phyloP scores from a whole-genome alignment of 2,888 invertebrate species.

The Drosophila suboccidentalis region DNA sequence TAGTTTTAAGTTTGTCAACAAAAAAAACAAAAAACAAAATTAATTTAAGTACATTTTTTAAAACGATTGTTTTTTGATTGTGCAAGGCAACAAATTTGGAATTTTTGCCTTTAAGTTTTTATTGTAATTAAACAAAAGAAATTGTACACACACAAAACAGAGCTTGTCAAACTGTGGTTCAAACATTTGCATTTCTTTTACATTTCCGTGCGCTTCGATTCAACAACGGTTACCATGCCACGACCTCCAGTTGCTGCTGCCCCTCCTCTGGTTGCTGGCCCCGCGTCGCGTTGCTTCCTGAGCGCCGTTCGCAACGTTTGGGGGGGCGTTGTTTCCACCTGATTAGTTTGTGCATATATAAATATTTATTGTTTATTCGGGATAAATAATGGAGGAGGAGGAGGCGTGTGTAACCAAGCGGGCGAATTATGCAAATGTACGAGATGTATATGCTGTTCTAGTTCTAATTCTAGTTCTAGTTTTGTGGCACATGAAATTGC shows the following conservation, averaged over 20 bases:
- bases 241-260: slow-evolving; percentile 42
- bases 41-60: slow-evolving; percentile 62
- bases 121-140: slow-evolving; percentile 55
- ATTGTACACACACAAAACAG: slow-evolving; percentile 53
- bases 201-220: slow-evolving; percentile 71
- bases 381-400: slow-evolving; percentile 51
- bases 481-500: slow-evolving; percentile 82
- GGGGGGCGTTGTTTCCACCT: slow-evolving; percentile 48
- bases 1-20: slow-evolving; percentile 71
- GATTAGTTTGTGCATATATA: slow-evolving; percentile 54
- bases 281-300: slow-evolving; percentile 31
- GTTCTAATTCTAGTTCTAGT: slow-evolving; percentile 44
- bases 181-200: background rate
- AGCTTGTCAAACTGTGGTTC: slow-evolving; percentile 39
- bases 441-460: slow-evolving; percentile 29
- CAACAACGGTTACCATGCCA: slow-evolving; percentile 78
- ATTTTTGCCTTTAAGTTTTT: slow-evolving; percentile 59
- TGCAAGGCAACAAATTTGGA: slow-evolving; percentile 50
- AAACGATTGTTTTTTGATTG: slow-evolving; percentile 26
- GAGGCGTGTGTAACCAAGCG: slow-evolving; percentile 26
- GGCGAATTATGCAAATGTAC: slow-evolving; percentile 48
- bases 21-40: slow-evolving; percentile 20
- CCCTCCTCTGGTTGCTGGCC: slow-evolving; percentile 39
- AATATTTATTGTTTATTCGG: slow-evolving; percentile 67
- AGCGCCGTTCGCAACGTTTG: slow-evolving; percentile 32